A percentile compares a stretch with the other conserved stretches of the same genome.
These are phyloP conservation scores for Atethmia centrago DNA, from an alignment of 2,888 invertebrate genomes.

Conservation along the genomic window DNA sequence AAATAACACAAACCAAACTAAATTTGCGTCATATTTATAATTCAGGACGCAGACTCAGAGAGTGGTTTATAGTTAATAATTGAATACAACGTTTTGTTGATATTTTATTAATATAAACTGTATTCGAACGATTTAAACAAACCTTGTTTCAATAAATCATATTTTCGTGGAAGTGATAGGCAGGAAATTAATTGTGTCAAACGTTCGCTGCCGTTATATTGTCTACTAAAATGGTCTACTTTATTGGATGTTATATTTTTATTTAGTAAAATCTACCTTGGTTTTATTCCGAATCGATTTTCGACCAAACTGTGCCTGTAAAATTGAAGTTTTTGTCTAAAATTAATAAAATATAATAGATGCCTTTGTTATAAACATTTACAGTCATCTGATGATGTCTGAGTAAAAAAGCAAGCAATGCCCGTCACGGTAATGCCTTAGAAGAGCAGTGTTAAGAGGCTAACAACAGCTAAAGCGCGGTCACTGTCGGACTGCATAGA, in stretches of 20 bases:
- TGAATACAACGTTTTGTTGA: conserved; percentile 64
- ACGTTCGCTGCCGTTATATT: conserved; percentile 29
- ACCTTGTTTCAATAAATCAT: conserved; percentile 58
- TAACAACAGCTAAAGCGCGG: too few species aligned
- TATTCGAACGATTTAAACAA: conserved; percentile 47
- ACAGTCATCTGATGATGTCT: too few species aligned
- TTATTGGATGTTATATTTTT: conserved; percentile 8
- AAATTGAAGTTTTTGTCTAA: background rate
- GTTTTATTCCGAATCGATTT: background rate
- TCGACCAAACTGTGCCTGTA: background rate
- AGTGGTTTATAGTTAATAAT: conserved; percentile 68
- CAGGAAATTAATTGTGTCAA: conserved; percentile 56
- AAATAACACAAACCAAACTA: conserved; percentile 79
- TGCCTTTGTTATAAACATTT: background rate
- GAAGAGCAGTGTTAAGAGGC: too few species aligned
- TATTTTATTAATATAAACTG: conserved; percentile 47
- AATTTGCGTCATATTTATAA: conserved; percentile 75
- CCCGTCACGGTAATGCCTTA: too few species aligned
- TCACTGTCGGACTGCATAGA: too few species aligned
- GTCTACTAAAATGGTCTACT: conserved; percentile 37
- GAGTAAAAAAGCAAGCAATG: too few species aligned
- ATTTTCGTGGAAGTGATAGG: conserved; percentile 57
- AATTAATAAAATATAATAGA: background rate
- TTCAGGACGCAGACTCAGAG: conserved; percentile 64
- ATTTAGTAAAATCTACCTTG: background rate